Evolutionary conservation across 2,113 vertebrate species (phyloP), one percentile per base, ranked within the genome.

Genomic region (Riparia riparia): DNA sequence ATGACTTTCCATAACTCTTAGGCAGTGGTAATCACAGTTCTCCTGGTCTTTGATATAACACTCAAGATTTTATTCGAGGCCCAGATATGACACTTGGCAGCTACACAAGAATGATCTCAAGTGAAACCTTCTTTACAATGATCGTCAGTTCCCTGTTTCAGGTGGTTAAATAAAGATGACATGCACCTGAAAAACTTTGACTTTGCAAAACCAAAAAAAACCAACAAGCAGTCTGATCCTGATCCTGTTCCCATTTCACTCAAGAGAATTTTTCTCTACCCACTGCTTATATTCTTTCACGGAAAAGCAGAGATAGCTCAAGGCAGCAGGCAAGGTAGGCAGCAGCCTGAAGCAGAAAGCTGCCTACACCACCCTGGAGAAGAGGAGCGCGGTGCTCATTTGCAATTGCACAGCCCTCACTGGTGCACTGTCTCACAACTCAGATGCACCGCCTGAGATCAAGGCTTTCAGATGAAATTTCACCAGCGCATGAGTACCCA

Each of bases 271-370:
- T 82, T 83, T 68, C 44, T 89, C 89, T 93, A 79, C 86, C 80
- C 86, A 89, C 91, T 68, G 73, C 78, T 84, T 71, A 54, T 47
- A 58, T 82, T 83, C 80, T 90, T 90, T 47, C 80, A 78, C 0
- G 0, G 56, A 81, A 89, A 89, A 92, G 41, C 73, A 84, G 93
- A 71, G 85, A 66, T n/a, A 86, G 91, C 89, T 94, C 37, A 78
- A 94, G 91, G 86, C 95, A 94, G 73, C 65, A 94, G 73, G 93
- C 92, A 94, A 94, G 92, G 93, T 58, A 79, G 90, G 95, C 94
- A 96, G 95, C 79, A 79, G 90, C 92, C 90, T 73, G 10, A 68
- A 90, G 90, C 90, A 70, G 79, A 88, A 80, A 83, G 56, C 95
- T 97, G 96, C 95, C 93, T 86, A 93, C 94, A 95, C 60, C 51